Conservation (phyloP, 2,797 vertebrate species). For the Margarornis squamiger region DNA sequence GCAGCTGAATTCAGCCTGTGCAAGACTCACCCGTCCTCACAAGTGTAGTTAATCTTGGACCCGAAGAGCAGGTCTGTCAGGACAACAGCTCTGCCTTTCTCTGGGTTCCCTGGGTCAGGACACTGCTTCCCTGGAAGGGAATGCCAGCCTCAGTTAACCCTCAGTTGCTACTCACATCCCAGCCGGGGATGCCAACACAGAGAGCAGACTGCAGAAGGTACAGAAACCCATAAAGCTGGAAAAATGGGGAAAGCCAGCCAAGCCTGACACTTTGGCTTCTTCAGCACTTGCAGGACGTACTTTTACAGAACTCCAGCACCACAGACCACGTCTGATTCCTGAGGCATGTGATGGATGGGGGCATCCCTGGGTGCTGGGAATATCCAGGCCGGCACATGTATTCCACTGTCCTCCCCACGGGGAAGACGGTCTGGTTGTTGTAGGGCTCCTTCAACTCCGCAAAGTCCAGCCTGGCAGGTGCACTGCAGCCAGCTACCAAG, state of each 20-base stretch:
- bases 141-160: background rate
- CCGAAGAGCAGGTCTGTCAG: conserved; percentile 38
- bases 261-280: accelerated
- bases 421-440: background rate
- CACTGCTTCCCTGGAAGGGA: conserved; percentile 43
- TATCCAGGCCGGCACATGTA: background rate
- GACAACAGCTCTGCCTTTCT: conserved; percentile 20
- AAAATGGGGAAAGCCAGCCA: background rate
- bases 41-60: conserved; percentile 63
- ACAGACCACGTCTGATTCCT: background rate
- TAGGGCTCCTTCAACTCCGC: conserved; percentile 12
- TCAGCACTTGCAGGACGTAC: background rate
- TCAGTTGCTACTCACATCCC: background rate
- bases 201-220: background rate
- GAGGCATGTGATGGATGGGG: background rate
- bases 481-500: background rate
- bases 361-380: background rate
- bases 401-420: background rate
- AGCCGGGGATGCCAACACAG: background rate
- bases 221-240: background rate
- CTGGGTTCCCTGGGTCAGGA: background rate
- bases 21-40: conserved; percentile 61
- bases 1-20: background rate
- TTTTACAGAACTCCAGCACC: background rate
- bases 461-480: background rate